Evolutionary conservation across 2,888 invertebrate genomes (phyloP), one percentile per base, ranked within the genome.

Genomic region (Tenthredo livida): DNA sequence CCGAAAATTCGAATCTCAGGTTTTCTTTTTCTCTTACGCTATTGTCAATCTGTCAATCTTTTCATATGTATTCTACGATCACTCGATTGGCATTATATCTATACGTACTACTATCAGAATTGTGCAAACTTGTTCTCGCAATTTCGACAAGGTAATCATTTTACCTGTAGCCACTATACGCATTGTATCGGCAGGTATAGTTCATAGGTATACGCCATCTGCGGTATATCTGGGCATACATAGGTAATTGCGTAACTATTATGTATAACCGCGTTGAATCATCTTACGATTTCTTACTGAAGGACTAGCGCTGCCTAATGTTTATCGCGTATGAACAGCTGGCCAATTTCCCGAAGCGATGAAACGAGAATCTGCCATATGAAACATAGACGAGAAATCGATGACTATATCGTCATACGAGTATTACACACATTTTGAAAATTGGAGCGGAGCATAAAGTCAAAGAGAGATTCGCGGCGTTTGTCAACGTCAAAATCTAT

Each of bases 71-170:
- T 6, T 37, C 37, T 37, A n/a, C n/a, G 37, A 37, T 37, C 37
- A 37, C 37, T 37, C 37, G 37, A 37, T 37, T 37, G 37, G 37
- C 37, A 37, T n/a, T 54, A 54, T n/a, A 54, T n/a, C 58, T 21
- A 21, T 58, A 61, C 61, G n/a, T 10, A 21, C 0, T 10, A 4
- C 21, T n/a, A 54, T 50, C n/a, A n/a, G 7, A 61, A 21, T 61
- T 61, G 61, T 25, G 61, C 25, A 61, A 61, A 61, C 21, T 61
- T 61, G 12, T 61, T 61, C 21, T 10, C 61, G 25, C 25, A 15
- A 25, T 25, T 61, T 61, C 61, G 61, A 29, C 61, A 61, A 61
- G 25, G 61, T 61, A 61, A 61, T 61, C 61, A 61, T 61, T 61
- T 25, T 12, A 61, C 61, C 61, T 12, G 61, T 61, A 61, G n/a